phyloP scores from a whole-genome alignment of 1,140 invertebrate species.

The Battus philenor region DNA sequence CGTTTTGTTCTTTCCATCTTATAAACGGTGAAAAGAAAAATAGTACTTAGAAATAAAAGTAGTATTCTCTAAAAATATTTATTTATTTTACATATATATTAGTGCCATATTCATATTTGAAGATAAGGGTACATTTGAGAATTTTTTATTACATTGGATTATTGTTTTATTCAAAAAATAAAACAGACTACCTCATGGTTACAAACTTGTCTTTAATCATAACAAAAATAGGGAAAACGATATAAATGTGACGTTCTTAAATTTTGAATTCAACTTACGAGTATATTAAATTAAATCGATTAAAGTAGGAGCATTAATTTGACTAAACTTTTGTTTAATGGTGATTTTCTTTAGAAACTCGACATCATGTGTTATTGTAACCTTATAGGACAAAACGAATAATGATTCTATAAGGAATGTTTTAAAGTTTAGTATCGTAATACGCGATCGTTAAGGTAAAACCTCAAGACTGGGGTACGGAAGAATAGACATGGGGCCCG shows the following conservation, averaged over 20 bases:
- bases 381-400: not conserved
- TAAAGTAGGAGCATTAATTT: slow-evolving; percentile 55
- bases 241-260: no score
- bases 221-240: no score
- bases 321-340: slow-evolving; percentile 71
- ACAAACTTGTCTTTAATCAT: no score
- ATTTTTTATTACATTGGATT: no score
- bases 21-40: slow-evolving; percentile 27
- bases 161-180: no score
- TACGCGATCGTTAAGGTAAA: slow-evolving; percentile 2
- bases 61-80: not conserved
- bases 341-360: slow-evolving; percentile 71
- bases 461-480: slow-evolving; percentile 47
- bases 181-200: no score
- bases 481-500: slow-evolving; percentile 73
- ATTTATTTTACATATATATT: no score
- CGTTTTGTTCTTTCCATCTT: slow-evolving; percentile 28
- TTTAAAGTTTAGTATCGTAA: slow-evolving; percentile 21
- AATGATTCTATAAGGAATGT: slow-evolving; percentile 10
- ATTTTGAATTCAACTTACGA: no score
- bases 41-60: slow-evolving; percentile 9
- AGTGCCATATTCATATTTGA: no score
- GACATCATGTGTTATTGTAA: slow-evolving; percentile 42
- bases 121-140: no score
- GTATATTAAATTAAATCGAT: no score